These are phyloP conservation scores for Euura lappo DNA, from an alignment of 1,140 invertebrate species.

Conservation along the genomic window DNA sequence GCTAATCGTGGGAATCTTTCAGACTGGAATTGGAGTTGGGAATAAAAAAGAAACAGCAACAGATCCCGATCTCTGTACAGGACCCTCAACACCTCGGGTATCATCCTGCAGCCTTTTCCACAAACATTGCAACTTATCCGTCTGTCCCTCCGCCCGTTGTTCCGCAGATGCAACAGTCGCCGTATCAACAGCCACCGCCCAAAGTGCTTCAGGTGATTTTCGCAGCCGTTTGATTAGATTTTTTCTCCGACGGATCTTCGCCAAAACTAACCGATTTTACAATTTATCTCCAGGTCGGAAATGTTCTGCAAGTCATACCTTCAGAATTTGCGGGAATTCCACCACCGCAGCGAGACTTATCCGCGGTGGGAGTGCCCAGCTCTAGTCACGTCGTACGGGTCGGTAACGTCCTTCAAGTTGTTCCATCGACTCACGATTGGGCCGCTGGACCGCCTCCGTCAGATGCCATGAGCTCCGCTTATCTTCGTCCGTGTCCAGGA, in stretches of 20 bases:
- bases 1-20: neutral
- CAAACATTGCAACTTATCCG: constrained; percentile 28
- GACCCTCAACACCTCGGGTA: constrained; percentile 6
- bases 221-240: constrained; percentile 25
- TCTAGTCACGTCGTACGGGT: constrained; percentile 57
- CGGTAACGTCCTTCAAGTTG: constrained; percentile 63
- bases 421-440: constrained; percentile 58
- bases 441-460: constrained; percentile 15
- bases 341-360: constrained; percentile 19
- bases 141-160: constrained; percentile 27
- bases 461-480: constrained; percentile 8
- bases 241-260: constrained; percentile 19
- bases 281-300: constrained; percentile 44
- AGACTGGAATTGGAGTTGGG: constrained; percentile 46
- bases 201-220: constrained; percentile 50
- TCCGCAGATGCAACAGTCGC: constrained; percentile 33
- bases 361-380: neutral
- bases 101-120: neutral
- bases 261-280: constrained; percentile 26
- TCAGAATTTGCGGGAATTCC: constrained; percentile 31
- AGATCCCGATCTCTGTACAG: constrained; percentile 1
- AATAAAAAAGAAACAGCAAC: constrained; percentile 49
- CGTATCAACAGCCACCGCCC: constrained; percentile 46
- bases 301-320: constrained; percentile 54
- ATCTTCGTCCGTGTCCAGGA: neutral